Conservation (phyloP, 2,113 vertebrate species). For the Canis aureus region DNA sequence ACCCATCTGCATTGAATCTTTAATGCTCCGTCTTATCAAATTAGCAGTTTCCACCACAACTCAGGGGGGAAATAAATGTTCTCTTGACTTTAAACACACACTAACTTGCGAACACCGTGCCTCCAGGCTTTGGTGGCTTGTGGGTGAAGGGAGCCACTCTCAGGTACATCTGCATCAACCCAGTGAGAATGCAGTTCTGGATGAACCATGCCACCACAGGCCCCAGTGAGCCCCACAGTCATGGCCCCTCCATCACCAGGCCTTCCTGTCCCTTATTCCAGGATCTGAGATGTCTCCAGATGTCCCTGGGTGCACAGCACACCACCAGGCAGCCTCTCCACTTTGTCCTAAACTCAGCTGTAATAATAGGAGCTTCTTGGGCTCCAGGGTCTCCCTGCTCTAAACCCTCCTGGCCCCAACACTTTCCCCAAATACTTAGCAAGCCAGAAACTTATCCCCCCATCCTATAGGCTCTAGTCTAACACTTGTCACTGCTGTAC, state of each 20-base stretch:
- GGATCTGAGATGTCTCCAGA: not conserved
- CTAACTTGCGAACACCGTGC: slow-evolving; percentile 58
- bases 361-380: not conserved
- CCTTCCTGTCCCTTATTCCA: not conserved
- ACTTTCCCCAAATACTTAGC: not conserved
- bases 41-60: slow-evolving; percentile 79
- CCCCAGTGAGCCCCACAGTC: not conserved
- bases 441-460: not conserved
- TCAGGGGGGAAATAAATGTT: slow-evolving; percentile 70
- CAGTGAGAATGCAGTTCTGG: fast-evolving
- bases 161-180: not conserved
- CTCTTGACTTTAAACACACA: slow-evolving; percentile 64
- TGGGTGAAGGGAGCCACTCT: not conserved
- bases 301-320: not conserved
- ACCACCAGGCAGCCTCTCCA: not conserved
- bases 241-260: not conserved
- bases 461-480: fast-evolving
- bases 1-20: slow-evolving; percentile 71
- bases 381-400: not conserved
- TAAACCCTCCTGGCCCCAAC: not conserved
- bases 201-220: not conserved
- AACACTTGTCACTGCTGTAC: not conserved
- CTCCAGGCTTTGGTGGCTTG: not conserved
- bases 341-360: not conserved
- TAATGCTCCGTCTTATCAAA: slow-evolving; percentile 75